These are phyloP conservation scores for Agapornis roseicollis DNA, from an alignment of 2,113 vertebrate genomes.

Conservation along the genomic window DNA sequence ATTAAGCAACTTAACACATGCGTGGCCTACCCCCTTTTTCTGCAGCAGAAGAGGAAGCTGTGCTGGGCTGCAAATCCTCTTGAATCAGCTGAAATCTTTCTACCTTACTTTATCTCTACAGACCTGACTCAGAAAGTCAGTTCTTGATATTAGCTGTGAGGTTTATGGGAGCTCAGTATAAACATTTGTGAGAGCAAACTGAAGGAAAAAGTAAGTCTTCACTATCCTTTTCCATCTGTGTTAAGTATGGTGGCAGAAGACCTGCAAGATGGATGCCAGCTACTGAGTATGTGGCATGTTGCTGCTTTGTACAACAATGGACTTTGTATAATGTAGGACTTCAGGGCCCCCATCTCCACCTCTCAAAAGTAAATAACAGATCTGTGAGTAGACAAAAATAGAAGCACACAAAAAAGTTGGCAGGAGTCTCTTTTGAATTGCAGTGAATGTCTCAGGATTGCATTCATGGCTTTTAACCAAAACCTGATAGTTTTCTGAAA, in stretches of 20 bases:
- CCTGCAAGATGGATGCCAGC: background rate
- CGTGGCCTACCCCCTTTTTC: background rate
- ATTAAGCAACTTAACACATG: background rate
- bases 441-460: background rate
- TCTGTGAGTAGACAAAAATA: background rate
- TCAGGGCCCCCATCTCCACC: background rate
- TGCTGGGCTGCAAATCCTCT: background rate
- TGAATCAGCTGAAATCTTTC: background rate
- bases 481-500: background rate
- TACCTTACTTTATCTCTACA: background rate
- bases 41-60: background rate
- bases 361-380: background rate
- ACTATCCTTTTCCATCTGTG: accelerated
- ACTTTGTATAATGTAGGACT: background rate
- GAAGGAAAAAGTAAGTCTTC: background rate
- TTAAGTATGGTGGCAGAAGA: background rate
- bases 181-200: background rate
- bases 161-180: background rate
- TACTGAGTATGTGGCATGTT: accelerated
- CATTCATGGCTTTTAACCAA: background rate
- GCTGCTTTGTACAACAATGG: accelerated
- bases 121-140: background rate
- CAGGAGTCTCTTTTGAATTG: accelerated
- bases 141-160: background rate
- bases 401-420: background rate